Evolutionary conservation across 2,888 invertebrate species (phyloP).

Genomic region (Clusia tigrina): DNA sequence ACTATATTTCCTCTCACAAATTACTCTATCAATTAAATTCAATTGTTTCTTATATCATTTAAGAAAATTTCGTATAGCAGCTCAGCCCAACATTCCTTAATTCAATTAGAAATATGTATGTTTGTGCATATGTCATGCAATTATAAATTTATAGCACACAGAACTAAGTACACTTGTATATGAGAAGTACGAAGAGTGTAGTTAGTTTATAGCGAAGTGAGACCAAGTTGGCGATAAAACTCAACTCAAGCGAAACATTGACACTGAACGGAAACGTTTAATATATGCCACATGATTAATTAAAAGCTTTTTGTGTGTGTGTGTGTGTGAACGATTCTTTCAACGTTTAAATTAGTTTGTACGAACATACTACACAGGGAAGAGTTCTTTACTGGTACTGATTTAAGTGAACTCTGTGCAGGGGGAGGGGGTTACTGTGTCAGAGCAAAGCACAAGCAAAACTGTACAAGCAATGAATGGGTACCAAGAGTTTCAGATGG

Average conservation of each 20-base stretch:
- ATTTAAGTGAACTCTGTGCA: no score
- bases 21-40: slow-evolving; percentile 54
- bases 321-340: slow-evolving; percentile 39
- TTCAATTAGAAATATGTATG: slow-evolving; percentile 50
- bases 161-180: background rate
- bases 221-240: slow-evolving; percentile 18
- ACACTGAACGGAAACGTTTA: slow-evolving; percentile 64
- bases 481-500: background rate
- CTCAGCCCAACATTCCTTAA: slow-evolving; percentile 45
- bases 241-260: slow-evolving; percentile 52
- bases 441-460: no score
- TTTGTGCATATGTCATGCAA: slow-evolving; percentile 33
- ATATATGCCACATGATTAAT: slow-evolving; percentile 53
- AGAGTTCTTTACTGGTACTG: no score
- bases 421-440: no score
- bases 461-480: background rate
- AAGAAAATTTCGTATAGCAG: slow-evolving; percentile 5
- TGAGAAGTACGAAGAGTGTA: background rate
- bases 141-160: slow-evolving; percentile 11
- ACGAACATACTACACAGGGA: no score
- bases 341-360: background rate
- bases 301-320: slow-evolving; percentile 40
- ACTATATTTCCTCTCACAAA: slow-evolving; percentile 28
- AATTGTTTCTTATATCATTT: slow-evolving; percentile 50
- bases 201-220: background rate